Conservation (phyloP, 2,113 vertebrate genomes). For the Cyprinodon tularosa region DNA sequence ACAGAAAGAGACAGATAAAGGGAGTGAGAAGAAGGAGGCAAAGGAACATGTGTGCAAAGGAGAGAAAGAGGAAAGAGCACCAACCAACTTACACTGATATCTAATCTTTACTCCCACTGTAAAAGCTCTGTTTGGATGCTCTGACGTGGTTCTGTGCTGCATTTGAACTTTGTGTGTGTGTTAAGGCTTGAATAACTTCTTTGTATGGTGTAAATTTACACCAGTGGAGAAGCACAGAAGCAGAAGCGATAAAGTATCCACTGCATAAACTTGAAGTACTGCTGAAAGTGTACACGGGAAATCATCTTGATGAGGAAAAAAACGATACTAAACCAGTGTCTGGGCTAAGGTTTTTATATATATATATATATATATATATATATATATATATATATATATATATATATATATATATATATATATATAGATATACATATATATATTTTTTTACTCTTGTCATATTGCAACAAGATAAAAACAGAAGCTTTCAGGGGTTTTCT, state of each 20-base stretch:
- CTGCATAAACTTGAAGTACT: constrained; percentile 13
- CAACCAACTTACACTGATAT: constrained; percentile 55
- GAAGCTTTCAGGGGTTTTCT: constrained; percentile 71
- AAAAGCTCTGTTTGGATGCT: constrained; percentile 61
- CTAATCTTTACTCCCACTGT: constrained; percentile 51
- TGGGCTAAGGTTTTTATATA: constrained; percentile 30
- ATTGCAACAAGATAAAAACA: constrained; percentile 42
- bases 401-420: too few species aligned
- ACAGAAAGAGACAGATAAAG: constrained; percentile 49
- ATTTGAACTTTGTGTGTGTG: constrained; percentile 27
- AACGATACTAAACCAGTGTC: constrained; percentile 37
- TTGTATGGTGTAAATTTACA: constrained; percentile 35
- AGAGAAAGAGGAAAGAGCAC: constrained; percentile 39
- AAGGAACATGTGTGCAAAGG: constrained; percentile 46
- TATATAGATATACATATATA: background rate
- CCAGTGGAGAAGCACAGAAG: constrained; percentile 6
- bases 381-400: background rate
- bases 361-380: background rate
- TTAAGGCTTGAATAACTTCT: constrained; percentile 44
- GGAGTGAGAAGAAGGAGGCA: constrained; percentile 20
- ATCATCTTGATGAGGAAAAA: constrained; percentile 17
- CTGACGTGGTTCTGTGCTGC: constrained; percentile 53
- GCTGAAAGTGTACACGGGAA: background rate
- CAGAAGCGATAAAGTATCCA: background rate
- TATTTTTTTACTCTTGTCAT: constrained; percentile 42